Evolutionary conservation across 2,113 vertebrate genomes (phyloP).

Genomic region (Panthera uncia): DNA sequence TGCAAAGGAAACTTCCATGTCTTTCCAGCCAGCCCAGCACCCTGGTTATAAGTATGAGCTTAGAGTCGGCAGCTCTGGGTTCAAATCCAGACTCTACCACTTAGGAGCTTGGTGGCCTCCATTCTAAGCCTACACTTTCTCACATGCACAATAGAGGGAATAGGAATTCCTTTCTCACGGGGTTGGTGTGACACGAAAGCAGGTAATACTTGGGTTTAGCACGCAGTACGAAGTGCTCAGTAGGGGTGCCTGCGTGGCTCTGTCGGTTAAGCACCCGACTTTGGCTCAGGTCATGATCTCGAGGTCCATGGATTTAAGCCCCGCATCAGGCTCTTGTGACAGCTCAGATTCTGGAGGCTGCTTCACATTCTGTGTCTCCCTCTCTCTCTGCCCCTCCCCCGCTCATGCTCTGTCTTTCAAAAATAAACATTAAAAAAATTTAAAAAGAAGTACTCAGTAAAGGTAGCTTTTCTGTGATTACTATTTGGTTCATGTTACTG

Average conservation of each 20-base stretch:
- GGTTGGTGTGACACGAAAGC: neutral
- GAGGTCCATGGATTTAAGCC: too few species aligned
- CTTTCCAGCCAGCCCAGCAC: neutral
- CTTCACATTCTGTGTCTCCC: too few species aligned
- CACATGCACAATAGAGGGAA: neutral
- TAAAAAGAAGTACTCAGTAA: neutral
- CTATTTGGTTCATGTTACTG: neutral
- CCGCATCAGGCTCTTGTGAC: too few species aligned
- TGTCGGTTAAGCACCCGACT: too few species aligned
- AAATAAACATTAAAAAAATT: too few species aligned
- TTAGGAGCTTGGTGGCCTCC: neutral
- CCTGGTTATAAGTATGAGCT: neutral
- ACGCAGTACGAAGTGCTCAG: neutral
- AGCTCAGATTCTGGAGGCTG: too few species aligned
- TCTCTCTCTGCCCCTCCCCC: too few species aligned
- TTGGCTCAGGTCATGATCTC: too few species aligned
- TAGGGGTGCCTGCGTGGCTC: neutral
- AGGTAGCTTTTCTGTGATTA: neutral
- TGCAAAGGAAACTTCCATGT: neutral
- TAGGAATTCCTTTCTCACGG: neutral
- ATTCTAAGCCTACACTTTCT: neutral
- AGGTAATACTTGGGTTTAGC: neutral
- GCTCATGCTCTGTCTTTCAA: too few species aligned
- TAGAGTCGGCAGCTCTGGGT: neutral
- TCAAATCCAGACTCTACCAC: neutral